phyloP scores from a whole-genome alignment of 2,797 vertebrate genomes.

The Kryptolebias ocellatus region DNA sequence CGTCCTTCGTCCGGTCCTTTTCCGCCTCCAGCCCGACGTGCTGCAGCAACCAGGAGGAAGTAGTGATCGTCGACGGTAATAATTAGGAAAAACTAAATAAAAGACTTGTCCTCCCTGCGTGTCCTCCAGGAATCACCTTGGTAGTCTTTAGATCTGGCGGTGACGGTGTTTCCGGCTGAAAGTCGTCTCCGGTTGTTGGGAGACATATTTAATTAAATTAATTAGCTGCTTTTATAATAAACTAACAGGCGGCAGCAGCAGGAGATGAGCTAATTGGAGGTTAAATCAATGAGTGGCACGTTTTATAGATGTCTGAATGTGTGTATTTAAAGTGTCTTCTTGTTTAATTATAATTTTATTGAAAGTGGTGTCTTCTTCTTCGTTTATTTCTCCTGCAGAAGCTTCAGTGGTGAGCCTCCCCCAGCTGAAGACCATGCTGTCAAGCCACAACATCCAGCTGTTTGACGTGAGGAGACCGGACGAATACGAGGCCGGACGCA shows the following conservation, averaged over 20 bases:
- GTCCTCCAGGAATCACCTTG: not conserved
- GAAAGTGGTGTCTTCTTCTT: not conserved
- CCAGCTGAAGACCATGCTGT: constrained; percentile 78
- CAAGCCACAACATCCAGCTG: constrained; percentile 71
- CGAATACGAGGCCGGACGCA: constrained; percentile 76
- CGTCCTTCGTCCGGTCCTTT: constrained; percentile 16
- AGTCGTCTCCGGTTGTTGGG: not conserved
- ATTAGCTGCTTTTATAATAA: not conserved
- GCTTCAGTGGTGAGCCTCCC: constrained; percentile 72
- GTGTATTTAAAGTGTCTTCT: not conserved
- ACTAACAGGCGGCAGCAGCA: not conserved
- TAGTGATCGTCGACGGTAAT: constrained; percentile 43
- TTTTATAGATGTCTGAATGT: not conserved
- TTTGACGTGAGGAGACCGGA: constrained; percentile 79
- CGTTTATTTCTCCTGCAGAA: constrained; percentile 15
- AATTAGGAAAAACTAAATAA: not conserved
- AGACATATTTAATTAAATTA: not conserved
- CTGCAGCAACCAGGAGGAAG: not conserved
- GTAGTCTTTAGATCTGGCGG: too few species aligned
- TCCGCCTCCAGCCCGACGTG: constrained; percentile 28
- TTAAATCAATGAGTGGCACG: constrained; percentile 20
- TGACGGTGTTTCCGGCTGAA: not conserved
- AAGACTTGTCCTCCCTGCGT: not conserved
- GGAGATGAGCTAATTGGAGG: not conserved
- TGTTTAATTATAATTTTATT: not conserved